Conservation (phyloP, 1,140 invertebrate species). For the Drosophila punjabiensis region DNA sequence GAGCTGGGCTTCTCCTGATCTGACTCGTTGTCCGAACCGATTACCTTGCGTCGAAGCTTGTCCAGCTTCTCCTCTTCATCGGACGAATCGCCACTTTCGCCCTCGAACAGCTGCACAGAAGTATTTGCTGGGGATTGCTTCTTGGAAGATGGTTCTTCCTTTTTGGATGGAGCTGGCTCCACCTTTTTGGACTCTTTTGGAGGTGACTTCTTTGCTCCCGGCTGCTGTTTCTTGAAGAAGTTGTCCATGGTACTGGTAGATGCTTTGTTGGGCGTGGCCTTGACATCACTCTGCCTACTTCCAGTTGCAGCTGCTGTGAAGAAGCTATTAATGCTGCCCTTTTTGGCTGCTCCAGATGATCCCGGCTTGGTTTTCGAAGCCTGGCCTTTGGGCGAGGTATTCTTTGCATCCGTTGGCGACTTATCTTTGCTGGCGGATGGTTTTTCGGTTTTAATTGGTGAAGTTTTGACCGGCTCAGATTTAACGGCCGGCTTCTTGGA, state of each 20-base stretch:
- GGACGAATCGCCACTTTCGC: constrained; percentile 63
- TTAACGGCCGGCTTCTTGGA: constrained; percentile 24
- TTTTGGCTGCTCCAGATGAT: constrained; percentile 38
- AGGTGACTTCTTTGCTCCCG: constrained; percentile 40
- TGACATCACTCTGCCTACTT: constrained; percentile 58
- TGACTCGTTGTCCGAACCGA: constrained; percentile 63
- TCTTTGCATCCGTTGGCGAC: constrained; percentile 23
- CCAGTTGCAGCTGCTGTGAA: constrained; percentile 47
- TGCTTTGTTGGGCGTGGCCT: constrained; percentile 51
- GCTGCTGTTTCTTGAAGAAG: constrained; percentile 72
- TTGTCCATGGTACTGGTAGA: constrained; percentile 61
- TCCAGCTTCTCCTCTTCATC: constrained; percentile 81
- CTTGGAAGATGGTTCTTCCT: constrained; percentile 18
- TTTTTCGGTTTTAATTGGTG: constrained; percentile 10
- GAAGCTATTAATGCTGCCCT: constrained; percentile 72
- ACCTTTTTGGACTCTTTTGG: constrained; percentile 22
- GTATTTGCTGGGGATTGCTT: constrained; percentile 57
- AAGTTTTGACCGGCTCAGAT: constrained; percentile 28
- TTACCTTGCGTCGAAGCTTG: constrained; percentile 66
- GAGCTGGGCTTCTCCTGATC: constrained; percentile 39
- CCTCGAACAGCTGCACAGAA: constrained; percentile 69
- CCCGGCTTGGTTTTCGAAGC: constrained; percentile 40
- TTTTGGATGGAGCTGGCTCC: neutral
- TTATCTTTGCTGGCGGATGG: constrained; percentile 31
- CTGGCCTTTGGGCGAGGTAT: constrained; percentile 53